Percentiles rank a stretch among this genome's conserved stretches.
These are phyloP conservation scores for Xestia rhomboidea DNA, from an alignment of 2,888 invertebrate genomes.

Conservation along the genomic window DNA sequence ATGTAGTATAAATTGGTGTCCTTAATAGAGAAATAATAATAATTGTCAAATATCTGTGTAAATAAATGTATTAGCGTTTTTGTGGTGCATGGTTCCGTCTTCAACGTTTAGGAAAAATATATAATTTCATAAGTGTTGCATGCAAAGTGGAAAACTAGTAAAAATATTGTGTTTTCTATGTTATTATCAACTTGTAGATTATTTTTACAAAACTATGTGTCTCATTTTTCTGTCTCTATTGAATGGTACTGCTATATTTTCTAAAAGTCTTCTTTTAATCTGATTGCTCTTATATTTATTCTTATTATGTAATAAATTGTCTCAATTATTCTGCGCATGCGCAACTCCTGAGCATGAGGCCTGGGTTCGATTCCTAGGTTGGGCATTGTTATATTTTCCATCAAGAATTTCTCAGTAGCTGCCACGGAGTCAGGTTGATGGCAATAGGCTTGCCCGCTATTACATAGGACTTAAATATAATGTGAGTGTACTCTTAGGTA, in stretches of 20 bases:
- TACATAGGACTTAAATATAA: not conserved
- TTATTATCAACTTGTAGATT: not conserved
- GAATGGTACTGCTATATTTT: not conserved
- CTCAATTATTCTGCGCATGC: not conserved
- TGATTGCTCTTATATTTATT: not conserved
- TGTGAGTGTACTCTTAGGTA: not conserved
- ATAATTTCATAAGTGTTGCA: conserved; percentile 22
- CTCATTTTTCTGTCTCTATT: not conserved
- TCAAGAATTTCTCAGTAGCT: not conserved
- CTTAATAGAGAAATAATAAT: not conserved
- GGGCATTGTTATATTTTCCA: not conserved
- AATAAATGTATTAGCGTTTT: conserved; percentile 18
- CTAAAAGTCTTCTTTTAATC: not conserved
- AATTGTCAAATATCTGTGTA: not conserved
- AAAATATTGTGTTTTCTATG: not conserved
- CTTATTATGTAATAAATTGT: not conserved
- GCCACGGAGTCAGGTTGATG: not conserved
- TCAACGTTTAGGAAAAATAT: not conserved
- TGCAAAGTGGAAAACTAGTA: conserved; percentile 6
- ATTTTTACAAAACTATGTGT: not conserved
- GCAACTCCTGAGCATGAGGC: not conserved
- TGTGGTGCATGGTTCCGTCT: conserved; percentile 33
- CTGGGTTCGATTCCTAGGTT: not conserved
- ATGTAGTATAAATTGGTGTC: not conserved
- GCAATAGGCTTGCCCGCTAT: not conserved